Evolutionary conservation across 2,797 vertebrate species (phyloP), one percentile per base, ranked within the genome.

Genomic region (Chelmon rostratus): DNA sequence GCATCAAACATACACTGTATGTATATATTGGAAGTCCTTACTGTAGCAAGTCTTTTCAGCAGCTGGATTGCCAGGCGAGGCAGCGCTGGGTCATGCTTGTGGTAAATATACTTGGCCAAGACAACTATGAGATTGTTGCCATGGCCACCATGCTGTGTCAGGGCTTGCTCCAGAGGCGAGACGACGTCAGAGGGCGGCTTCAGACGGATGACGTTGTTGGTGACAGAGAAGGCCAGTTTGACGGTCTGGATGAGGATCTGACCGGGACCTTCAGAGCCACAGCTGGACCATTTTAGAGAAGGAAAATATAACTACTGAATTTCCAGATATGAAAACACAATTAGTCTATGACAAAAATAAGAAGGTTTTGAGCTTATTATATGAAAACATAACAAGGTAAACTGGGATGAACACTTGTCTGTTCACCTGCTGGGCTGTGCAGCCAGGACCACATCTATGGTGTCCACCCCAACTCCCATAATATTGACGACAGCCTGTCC

Each of bases 61-160:
- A 99, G 92, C 75, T 99, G 98, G 88, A 99, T 97, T 28, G 98
- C 98, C 23, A 99, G 96, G 47, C 98, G 96, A 0, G 98, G 98
- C 77, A 99, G 92, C 0, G 98, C 98, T 0, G 98, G 97, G 88
- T 99, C 98, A 0, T 99, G 97, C 74, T 96, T 99, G 88, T 99
- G 98, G 91, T 99, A 99, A 87, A 99, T 99, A 25, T 99, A 99
- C 82, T 99, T 99, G 68, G 98, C 98, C 88, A 99, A 86, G 64
- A 99, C 97, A 0, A 97, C 97, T 19, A 99, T 97, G 70, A 99
- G 96, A 70, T 99, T 99, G 92, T 96, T 99, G 70, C 98, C 96
- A 5, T 99, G 98, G 71, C 98, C 97, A 31, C 98, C 96, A 0
- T 99, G 98, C 77, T 99, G 98, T 1, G 98, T 99, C 63, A 99